Evolutionary conservation across 2,113 vertebrate species (phyloP).

Genomic region (Eidolon helvum): DNA sequence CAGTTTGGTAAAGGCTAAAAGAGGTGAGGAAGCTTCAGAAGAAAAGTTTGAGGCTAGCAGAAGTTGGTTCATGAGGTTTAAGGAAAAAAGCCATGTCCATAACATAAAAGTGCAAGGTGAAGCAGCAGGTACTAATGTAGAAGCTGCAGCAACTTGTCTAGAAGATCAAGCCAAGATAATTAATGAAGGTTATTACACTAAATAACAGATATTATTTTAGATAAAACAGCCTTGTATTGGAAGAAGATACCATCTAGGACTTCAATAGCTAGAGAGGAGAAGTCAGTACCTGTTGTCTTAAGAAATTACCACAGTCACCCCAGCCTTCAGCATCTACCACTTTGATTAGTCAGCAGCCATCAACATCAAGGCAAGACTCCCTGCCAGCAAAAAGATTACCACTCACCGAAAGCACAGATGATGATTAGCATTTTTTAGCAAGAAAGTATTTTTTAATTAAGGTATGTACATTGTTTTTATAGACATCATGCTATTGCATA

Average conservation of each 20-base stretch:
- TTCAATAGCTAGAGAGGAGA: background rate
- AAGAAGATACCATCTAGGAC: background rate
- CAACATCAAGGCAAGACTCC: background rate
- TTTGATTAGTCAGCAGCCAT: background rate
- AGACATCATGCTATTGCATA: background rate
- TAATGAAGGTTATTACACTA: background rate
- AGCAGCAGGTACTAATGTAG: background rate
- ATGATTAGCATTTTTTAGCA: background rate
- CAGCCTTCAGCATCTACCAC: background rate
- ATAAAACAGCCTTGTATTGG: background rate
- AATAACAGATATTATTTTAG: background rate
- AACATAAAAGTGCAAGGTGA: background rate
- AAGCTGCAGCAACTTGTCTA: background rate
- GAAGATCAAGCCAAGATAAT: background rate
- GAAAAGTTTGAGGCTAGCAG: background rate
- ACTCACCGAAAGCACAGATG: background rate
- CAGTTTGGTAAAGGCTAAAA: background rate
- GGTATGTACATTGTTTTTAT: background rate
- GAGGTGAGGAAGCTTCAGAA: background rate
- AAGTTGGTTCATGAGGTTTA: background rate
- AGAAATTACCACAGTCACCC: background rate
- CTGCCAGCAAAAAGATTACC: background rate
- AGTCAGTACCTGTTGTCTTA: background rate
- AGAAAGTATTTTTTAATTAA: background rate
- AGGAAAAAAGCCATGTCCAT: background rate